These are phyloP conservation scores for Tursiops truncatus DNA, from an alignment of 2,113 vertebrate species.

Conservation along the genomic window DNA sequence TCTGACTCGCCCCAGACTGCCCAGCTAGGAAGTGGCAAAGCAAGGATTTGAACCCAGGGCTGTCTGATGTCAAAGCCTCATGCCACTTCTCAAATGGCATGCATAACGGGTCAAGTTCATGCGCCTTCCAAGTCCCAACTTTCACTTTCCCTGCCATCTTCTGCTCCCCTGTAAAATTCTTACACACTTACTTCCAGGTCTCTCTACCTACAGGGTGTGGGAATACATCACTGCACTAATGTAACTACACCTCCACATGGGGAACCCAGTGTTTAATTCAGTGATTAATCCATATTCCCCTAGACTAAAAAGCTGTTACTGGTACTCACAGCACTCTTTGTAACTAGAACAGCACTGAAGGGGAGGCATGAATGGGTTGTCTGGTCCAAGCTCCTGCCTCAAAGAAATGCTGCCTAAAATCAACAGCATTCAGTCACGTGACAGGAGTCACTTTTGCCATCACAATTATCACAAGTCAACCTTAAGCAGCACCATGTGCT, in stretches of 20 bases:
- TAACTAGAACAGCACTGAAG: neutral
- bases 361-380: neutral
- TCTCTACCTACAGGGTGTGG: neutral
- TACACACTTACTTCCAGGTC: neutral
- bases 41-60: neutral
- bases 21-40: neutral
- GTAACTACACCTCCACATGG: neutral
- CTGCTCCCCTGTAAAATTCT: neutral
- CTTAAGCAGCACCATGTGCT: neutral
- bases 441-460: neutral
- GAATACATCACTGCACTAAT: neutral
- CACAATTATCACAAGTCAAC: neutral
- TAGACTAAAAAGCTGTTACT: neutral
- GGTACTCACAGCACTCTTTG: neutral
- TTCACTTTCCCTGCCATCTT: neutral
- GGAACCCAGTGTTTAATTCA: neutral
- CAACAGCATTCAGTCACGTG: neutral
- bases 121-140: neutral
- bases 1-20: neutral
- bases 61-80: neutral
- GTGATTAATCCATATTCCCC: neutral
- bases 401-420: neutral
- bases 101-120: neutral
- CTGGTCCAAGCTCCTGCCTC: neutral
- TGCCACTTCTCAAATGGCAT: neutral